Conservation (phyloP, 2,113 vertebrate species). For the Gnathonemus echidnorhynchus region DNA sequence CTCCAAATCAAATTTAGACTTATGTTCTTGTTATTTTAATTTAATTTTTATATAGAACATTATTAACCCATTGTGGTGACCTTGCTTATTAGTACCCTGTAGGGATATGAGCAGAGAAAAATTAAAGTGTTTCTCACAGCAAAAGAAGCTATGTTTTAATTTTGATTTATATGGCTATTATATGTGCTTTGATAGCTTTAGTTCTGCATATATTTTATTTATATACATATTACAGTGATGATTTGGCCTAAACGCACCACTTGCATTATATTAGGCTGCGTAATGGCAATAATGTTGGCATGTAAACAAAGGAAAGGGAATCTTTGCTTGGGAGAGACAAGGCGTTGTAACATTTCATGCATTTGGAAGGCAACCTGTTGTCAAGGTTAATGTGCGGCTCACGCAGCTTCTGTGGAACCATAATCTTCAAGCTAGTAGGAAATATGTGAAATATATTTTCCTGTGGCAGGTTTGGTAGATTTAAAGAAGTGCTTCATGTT, state of each 20-base stretch:
- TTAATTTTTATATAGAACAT: background rate
- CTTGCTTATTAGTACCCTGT: background rate
- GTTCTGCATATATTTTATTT: background rate
- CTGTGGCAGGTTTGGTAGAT: background rate
- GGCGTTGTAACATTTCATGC: background rate
- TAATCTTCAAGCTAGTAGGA: background rate
- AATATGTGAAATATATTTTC: background rate
- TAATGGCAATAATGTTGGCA: background rate
- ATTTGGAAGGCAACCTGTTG: background rate
- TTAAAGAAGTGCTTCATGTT: background rate
- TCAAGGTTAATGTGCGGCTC: background rate
- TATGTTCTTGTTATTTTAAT: background rate
- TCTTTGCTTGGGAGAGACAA: background rate
- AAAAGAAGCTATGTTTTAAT: background rate
- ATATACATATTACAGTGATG: background rate
- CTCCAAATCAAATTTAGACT: background rate
- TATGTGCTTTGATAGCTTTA: background rate
- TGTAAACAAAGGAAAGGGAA: background rate
- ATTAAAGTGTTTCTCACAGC: background rate
- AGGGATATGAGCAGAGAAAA: background rate
- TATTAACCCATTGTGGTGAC: background rate
- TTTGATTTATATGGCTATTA: background rate
- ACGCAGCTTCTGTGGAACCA: background rate
- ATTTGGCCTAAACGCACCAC: background rate
- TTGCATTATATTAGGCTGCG: background rate